Evolutionary conservation across 2,797 vertebrate genomes (phyloP).

Genomic region (Eupleurogrammus muticus): DNA sequence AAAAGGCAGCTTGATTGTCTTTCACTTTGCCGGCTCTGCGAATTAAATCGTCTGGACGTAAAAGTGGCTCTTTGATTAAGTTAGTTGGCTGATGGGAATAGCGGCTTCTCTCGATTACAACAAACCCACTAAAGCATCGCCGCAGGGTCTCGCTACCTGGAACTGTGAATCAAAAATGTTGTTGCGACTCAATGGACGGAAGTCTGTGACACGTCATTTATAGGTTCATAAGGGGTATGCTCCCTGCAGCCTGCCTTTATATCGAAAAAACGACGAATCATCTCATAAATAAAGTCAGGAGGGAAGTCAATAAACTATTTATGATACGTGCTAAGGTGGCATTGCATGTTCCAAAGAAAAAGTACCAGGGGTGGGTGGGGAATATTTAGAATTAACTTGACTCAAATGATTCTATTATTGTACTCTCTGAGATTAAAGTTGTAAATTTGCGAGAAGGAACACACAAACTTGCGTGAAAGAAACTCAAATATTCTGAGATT

Average conservation of each 20-base stretch:
- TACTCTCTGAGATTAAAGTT: no score
- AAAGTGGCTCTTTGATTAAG: constrained; percentile 60
- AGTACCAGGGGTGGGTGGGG: no score
- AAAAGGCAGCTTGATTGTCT: constrained; percentile 7
- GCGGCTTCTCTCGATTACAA: constrained; percentile 59
- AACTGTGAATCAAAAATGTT: no score
- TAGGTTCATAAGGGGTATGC: neutral
- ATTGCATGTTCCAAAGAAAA: no score
- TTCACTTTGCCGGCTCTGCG: constrained; percentile 24
- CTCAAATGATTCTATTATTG: no score
- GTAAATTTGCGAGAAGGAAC: no score
- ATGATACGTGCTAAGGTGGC: neutral
- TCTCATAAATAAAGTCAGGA: no score
- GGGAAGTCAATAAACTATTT: neutral
- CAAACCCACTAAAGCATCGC: constrained; percentile 32
- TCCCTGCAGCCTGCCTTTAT: neutral
- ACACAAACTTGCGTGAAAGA: no score
- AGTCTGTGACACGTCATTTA: neutral
- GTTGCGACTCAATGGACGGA: no score
- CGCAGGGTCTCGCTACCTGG: constrained; percentile 11
- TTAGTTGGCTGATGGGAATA: constrained; percentile 48
- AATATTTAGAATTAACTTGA: no score
- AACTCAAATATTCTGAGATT: no score
- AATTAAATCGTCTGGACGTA: constrained; percentile 42
- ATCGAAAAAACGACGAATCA: neutral